Percentiles rank a stretch among this genome's conserved stretches.
Evolutionary conservation across 1,140 invertebrate species (phyloP).

Genomic region (Protaetia brevitarsis): DNA sequence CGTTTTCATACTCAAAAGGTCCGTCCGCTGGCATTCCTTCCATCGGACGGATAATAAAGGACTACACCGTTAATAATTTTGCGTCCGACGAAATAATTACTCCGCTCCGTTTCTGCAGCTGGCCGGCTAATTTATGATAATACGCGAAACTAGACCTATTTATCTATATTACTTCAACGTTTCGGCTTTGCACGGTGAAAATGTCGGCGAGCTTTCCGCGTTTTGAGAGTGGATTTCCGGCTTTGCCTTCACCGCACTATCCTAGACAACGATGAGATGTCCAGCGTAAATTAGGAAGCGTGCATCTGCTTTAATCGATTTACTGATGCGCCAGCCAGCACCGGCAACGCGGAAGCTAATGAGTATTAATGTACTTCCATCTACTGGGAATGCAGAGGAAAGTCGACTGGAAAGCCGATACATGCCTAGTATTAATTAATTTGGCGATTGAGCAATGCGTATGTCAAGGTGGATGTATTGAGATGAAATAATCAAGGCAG

Average conservation of each 20-base stretch:
- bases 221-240: neutral
- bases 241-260: neutral
- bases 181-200: neutral
- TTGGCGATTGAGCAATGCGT: too few species aligned
- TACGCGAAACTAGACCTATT: neutral
- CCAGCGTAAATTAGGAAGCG: neutral
- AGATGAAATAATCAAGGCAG: too few species aligned
- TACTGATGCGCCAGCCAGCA: too few species aligned
- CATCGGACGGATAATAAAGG: neutral
- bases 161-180: neutral
- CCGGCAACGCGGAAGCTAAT: neutral
- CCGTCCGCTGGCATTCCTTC: neutral
- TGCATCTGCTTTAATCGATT: neutral
- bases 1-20: conserved; percentile 9
- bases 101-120: neutral
- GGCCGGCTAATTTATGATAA: neutral
- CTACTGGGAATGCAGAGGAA: neutral
- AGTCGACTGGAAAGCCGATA: too few species aligned
- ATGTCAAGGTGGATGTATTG: too few species aligned
- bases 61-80: neutral
- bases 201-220: neutral
- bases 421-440: too few species aligned
- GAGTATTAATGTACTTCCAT: neutral
- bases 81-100: neutral
- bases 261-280: neutral